Evolutionary conservation across 2,797 vertebrate species (phyloP), one percentile per base, ranked within the genome.

Genomic region (Sebastes minor): DNA sequence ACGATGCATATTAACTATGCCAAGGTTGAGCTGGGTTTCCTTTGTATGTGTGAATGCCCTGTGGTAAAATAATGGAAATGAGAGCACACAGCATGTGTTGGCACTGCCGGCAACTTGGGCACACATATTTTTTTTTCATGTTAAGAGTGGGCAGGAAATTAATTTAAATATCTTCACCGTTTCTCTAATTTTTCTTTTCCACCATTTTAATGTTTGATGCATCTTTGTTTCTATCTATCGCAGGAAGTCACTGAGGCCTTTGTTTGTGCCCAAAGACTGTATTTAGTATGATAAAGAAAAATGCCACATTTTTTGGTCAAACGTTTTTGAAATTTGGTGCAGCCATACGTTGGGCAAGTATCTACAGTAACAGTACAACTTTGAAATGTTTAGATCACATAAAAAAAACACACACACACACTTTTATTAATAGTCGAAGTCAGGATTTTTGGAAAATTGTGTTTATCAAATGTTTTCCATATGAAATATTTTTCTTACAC

Each of bases 41-140:
- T 62, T 76, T 71, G 14, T 55, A 35, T 76, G 38, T 82, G 67
- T 5, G 25, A 59, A 70, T 66, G 71, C 71, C 72, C 73, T 80
- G 75, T 74, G 56, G 74, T 80, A 32, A 83, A 88, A 82, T 79
- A 62, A 87, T 30, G 83, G 52, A 78, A 83, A 82, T 67, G 49
- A 80, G 80, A 74, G 62, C 55, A 52, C 16, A 46, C 64, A 66
- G 71, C 75, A 38, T 56, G 22, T 65, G 73, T 74, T 82, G 71
- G 69, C 77, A 74, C 46, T 83, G 78, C 68, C 56, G 4, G 74
- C 35, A 84, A 80, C 73, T 80, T 71, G 53, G 49, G 55, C 69
- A 56, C 61, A 56, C 18, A 4, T 66, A 74, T 33, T 30, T 28
- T 52, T 52, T 42, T 32, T 66, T 28, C 23, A 78, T 64, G 42